Evolutionary conservation across 2,888 invertebrate genomes (phyloP), one percentile per base, ranked within the genome.

Genomic region (Scaptomyza caliginosa): DNA sequence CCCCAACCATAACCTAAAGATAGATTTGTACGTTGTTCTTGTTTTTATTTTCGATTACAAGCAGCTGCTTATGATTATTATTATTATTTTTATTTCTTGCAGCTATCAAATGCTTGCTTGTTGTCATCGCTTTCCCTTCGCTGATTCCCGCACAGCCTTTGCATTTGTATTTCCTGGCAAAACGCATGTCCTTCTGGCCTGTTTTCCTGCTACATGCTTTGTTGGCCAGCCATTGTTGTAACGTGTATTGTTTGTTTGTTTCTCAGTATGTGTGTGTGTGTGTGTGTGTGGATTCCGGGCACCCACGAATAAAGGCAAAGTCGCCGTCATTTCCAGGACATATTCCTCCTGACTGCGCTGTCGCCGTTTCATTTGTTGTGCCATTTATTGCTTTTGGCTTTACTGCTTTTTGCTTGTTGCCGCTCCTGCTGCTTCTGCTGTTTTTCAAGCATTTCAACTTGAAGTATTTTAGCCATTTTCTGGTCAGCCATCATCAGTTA

Each of bases 391-490:
- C 69, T 70, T 73, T 73, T 69, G 60, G 48, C 51, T 73, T 73
- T 59, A 43, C 26, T 43, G 56, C 56, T 63, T 59, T 52, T 58
- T 42, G 32, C 32, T 32, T 60, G 24, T 10, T 49, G n/a, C 24
- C 43, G 43, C 45, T 42, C n/a, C 51, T 40, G 17, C 28, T 62
- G 43, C 45, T 55, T 21, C n/a, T 17, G 42, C n/a, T 54, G 8
- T 40, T 56, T 23, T 38, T 50, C 54, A 49, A 71, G 72, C 62
- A 81, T 66, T 77, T 81, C 55, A 55, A 67, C 79, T 71, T 77
- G 69, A 86, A 78, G 82, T 78, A 78, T 82, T 70, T 86, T 73
- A 57, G 74, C 78, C 84, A 84, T 80, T 84, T 86, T 58, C 67
- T 80, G 84, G 74, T 80, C 84, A 83, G 55, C 66, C 79, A 75